Evolutionary conservation across 2,888 invertebrate genomes (phyloP), one percentile per base, ranked within the genome.

Genomic region (Gastrophysa polygoni): DNA sequence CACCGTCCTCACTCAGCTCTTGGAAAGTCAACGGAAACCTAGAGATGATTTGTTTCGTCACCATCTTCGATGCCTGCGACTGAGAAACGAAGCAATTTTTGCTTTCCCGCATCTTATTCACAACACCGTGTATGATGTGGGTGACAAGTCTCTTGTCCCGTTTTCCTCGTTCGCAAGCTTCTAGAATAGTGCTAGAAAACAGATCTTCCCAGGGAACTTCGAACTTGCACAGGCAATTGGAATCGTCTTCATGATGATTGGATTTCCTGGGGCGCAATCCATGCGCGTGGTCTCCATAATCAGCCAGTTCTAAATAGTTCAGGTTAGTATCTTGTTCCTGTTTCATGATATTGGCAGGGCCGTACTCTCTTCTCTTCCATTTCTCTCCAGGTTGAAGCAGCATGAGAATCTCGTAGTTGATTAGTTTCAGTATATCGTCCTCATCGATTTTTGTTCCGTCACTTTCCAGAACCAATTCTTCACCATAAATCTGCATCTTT

Each of bases 1-100:
- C 61, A 14, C 69, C 70, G 49, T 73, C 68, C 20, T 69, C 68
- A 58, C 71, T 70, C 6, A 57, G 38, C 51, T 73, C 72, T 58
- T 56, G 21, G 54, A 72, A 72, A n/a, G 59, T 63, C 51, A 59
- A 29, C 7, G 71, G 71, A 64, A 66, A 73, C 54, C 66, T 67
- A 0, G 64, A 50, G 11, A 67, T 58, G 11, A 72, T 49, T 59
- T 73, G 64, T 24, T 54, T 50, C 20, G 68, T 68, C 1, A 67
- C 56, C 1, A 58, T 38, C 58, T 70, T 70, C n/a, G 71, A 67
- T 11, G 67, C 65, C 6, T 21, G 24, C 21, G 48, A 10, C 60
- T 63, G 66, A 6, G 55, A 38, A 11, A 67, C 64, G 57, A 72
- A 65, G 17, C 38, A 48, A 11, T 20, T 65, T 20, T 65, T 64